phyloP scores from a whole-genome alignment of 2,113 vertebrate species.

The Cyprinodon brontotheroides region DNA sequence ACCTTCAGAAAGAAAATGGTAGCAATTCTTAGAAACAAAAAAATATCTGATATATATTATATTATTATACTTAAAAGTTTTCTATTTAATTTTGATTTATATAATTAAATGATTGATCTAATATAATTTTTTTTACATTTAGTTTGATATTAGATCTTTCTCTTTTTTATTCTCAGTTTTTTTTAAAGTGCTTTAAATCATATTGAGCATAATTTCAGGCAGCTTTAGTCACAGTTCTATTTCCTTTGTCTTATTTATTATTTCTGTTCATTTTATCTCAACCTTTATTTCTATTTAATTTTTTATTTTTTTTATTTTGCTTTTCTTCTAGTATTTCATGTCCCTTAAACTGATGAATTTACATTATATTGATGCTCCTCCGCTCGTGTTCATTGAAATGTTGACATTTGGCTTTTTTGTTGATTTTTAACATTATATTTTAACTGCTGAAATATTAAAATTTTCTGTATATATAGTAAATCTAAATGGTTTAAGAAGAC shows the following conservation, averaged over 20 bases:
- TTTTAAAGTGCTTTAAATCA: neutral
- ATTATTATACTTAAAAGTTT: neutral
- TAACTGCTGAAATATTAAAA: neutral
- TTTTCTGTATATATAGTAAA: neutral
- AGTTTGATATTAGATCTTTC: neutral
- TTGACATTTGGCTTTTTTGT: no score
- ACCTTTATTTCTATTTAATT: neutral
- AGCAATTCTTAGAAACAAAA: neutral
- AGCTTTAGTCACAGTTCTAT: neutral
- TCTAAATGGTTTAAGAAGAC: no score
- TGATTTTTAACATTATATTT: neutral
- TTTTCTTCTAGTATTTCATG: no score
- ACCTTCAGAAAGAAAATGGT: conserved; percentile 10
- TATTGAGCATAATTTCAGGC: neutral
- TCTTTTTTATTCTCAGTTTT: neutral
- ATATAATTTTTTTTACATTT: neutral
- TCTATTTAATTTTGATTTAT: neutral
- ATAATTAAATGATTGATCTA: neutral
- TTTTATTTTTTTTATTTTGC: neutral
- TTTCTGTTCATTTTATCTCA: neutral
- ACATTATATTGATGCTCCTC: no score
- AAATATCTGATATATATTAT: neutral
- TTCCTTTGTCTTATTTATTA: neutral
- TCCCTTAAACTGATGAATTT: no score
- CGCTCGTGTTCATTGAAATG: no score